Conservation (phyloP, 1,140 invertebrate species). For the Pogonognathellus flavescens region DNA sequence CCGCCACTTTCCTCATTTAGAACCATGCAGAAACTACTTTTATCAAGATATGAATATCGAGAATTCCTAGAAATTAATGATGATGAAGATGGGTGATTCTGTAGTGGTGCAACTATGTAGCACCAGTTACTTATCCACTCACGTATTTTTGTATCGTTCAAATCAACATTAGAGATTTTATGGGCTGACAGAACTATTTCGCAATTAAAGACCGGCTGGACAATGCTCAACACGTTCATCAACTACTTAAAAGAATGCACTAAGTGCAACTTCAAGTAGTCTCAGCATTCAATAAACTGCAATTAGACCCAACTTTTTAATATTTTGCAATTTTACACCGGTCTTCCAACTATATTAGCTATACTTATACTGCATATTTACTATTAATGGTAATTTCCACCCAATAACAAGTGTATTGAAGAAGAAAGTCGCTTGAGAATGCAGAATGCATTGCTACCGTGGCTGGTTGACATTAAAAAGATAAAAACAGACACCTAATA, state of each 20-base stretch:
- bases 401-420: no score
- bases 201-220: not conserved
- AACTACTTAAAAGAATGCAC: not conserved
- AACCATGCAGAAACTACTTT: not conserved
- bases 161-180: not conserved
- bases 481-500: no score
- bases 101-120: not conserved
- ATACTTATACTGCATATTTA: no score
- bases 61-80: not conserved
- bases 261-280: no score
- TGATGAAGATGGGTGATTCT: not conserved
- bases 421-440: no score
- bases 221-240: not conserved
- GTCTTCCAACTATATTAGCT: no score
- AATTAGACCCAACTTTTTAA: no score
- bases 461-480: no score
- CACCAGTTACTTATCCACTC: not conserved
- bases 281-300: no score
- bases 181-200: not conserved
- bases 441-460: no score
- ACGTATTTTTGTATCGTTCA: not conserved
- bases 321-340: no score
- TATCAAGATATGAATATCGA: not conserved
- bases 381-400: no score
- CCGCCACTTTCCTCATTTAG: slow-evolving; percentile 15